Evolutionary conservation across 2,113 vertebrate genomes (phyloP), one percentile per base, ranked within the genome.

Genomic region (Pholis gunnellus): DNA sequence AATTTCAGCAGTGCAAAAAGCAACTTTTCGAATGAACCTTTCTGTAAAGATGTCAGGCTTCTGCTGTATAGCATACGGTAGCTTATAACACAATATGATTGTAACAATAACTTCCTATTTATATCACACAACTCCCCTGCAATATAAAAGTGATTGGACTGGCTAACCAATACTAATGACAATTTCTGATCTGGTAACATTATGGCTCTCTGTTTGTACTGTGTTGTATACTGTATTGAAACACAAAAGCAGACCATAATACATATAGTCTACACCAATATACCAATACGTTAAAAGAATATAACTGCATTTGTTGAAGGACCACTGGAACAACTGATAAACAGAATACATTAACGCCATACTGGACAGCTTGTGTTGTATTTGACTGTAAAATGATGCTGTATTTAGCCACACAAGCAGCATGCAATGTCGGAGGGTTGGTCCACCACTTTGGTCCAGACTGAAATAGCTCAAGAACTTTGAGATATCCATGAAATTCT

Each of bases 1-100:
- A 71, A 9, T 64, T 85, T 50, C 44, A 81, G 40, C 34, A 25
- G 18, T 46, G 59, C 38, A 73, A 5, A 48, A 48, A 70, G 52
- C 50, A 61, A 78, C 71, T 77, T 79, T 76, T 74, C 48, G 38
- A 5, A 48, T 25, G 11, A 72, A 15, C 13, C 44, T 65, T 38
- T 67, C 25, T 38, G n/a, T 52, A 42, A 54, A 61, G 73, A 61
- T 80, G 31, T 59, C 34, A 63, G 18, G 27, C 3, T 46, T 71
- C 22, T 50, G 48, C 57, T 81, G 15, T 48, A 38, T 31, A 63
- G 48, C 40, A 7, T 34, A n/a, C 1, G 9, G 3, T 36, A 8
- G 11, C 7, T 3, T 29, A 18, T 31, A 65, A 42, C 27, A 72
- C 36, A 60, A 25, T 60, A 50, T 2, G 22, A 9, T 8, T 22